These are phyloP conservation scores for Drepana arcuata DNA, from an alignment of 1,140 invertebrate genomes.

Conservation along the genomic window DNA sequence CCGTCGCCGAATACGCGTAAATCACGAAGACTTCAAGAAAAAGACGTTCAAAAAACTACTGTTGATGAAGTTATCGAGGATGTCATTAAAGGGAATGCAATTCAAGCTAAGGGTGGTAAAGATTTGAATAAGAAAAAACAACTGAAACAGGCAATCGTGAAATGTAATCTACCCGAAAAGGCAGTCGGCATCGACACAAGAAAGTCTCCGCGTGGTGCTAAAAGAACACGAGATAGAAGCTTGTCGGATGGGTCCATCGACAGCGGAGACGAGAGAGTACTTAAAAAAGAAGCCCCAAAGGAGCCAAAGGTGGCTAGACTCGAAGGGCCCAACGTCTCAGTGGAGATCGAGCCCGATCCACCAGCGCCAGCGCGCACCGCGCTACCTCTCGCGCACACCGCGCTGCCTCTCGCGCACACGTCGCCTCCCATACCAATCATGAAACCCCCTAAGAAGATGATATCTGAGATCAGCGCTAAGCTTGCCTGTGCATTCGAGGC, in stretches of 20 bases:
- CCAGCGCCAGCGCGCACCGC: neutral
- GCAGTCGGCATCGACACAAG: conserved; percentile 54
- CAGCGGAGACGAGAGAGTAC: conserved; percentile 72
- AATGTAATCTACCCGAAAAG: conserved; percentile 56
- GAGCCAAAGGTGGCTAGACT: conserved; percentile 45
- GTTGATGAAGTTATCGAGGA: conserved; percentile 91
- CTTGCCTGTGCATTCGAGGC: too few species aligned
- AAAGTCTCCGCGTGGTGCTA: conserved; percentile 76
- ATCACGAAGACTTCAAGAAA: conserved; percentile 84
- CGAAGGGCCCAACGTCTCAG: conserved; percentile 16
- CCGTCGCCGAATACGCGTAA: conserved; percentile 80
- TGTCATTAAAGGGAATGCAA: too few species aligned
- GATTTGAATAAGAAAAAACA: too few species aligned
- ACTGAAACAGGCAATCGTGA: conserved; percentile 32
- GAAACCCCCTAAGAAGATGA: conserved; percentile 66
- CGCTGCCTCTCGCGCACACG: neutral
- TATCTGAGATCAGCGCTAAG: conserved; percentile 61
- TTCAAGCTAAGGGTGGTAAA: too few species aligned
- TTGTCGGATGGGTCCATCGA: conserved; percentile 76
- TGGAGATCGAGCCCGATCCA: conserved; percentile 17
- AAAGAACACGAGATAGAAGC: conserved; percentile 74
- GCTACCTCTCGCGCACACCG: conserved; percentile 3
- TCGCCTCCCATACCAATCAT: conserved; percentile 33
- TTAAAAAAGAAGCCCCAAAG: conserved; percentile 28
- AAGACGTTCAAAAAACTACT: conserved; percentile 80